Base-by-base conservation (phyloP, 2,113 vertebrate species). In the Procapra przewalskii region DNA sequence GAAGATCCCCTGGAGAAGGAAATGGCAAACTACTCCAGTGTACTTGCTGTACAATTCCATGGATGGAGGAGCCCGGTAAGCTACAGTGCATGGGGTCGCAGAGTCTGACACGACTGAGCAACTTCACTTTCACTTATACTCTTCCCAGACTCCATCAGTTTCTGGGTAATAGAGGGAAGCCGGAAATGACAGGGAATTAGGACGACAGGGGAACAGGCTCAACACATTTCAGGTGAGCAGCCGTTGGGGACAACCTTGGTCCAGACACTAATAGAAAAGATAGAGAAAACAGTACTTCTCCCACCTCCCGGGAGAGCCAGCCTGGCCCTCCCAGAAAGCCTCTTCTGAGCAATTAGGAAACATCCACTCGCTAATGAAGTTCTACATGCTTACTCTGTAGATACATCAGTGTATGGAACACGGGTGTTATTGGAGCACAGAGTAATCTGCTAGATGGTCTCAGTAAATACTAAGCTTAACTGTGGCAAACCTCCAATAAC, bases 61-160 rank as follows among this genome's bases (percentile, higher is more conserved):
- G 64, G 64, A 71, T 1, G 2, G 64, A 71, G 19, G n/a, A 71
- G n/a, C n/a, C 67, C 19, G 67, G 67, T 12, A 36, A 36, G n/a
- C n/a, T 71, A 71, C 9, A 71, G n/a, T 40, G n/a, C n/a, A 11
- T 23, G n/a, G 64, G 17, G 17, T 36, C 2, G 0, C 67, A 71
- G 19, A 71, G n/a, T 71, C n/a, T 2, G n/a, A 40, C n/a, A 6
- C 0, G 2, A 40, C n/a, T 23, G 67, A 71, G 19, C 1, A 0
- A 71, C 67, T 36, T 71, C 9, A 71, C 9, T 71, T 71, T n/a
- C 64, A 21, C 33, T 67, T 67, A 10, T 10, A 36, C 36, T 40
- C 67, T 75, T 40, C 67, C n/a, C 19, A 75, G n/a, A 23, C 19
- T 75, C 67, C 10, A 23, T 75, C 36, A 75, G n/a, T 75, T 75